Base-by-base conservation (phyloP, 2,797 vertebrate genomes). In the Sternarchorhynchus goeldii region DNA sequence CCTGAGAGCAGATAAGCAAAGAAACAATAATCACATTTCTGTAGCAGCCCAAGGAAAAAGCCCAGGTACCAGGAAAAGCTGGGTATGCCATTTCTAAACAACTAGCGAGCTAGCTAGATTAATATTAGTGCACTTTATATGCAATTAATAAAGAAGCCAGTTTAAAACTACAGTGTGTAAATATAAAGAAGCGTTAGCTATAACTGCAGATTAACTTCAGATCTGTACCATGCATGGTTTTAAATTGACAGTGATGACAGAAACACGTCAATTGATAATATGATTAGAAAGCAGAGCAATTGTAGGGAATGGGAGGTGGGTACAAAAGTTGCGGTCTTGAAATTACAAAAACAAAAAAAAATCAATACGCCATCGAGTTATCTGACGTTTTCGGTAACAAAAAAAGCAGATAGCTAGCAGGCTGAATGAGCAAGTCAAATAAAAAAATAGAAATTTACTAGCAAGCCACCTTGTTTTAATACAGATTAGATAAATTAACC, bases 31-130 rank as follows among this genome's bases (percentile, higher is more conserved):
- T 67, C 71, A 57, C 36, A 32, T 57, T 41, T 20, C 59, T 86
- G 84, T 82, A 88, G 86, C 75, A 56, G 21, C 64, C 53, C 58
- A 29, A 64, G 70, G 72, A 50, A 53, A 68, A 29, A 41, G 10
- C 66, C 41, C 16, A 55, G 66, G 66, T 50, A 68, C 41, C 21
- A 50, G 16, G 39, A 67, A 29, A 50, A 67, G 65, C 36, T 16
- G 12, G 65, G 18, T 18, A 7, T 4, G 31, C 20, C 10, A 25
- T n/a, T 66, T 41, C 12, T 12, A 39, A 39, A 20, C 18, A 21
- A 66, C n/a, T 50, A 50, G 45, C 1, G 12, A 50, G 45, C 12
- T 1, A 50, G 14, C 6, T 2, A 64, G 62, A 20, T 34, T 17
- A 25, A 0, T 4, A 45, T 17, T 6, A 17, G 20, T 25, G 39